These are phyloP conservation scores for Allobates femoralis DNA, from an alignment of 2,797 vertebrate species.

Conservation along the genomic window DNA sequence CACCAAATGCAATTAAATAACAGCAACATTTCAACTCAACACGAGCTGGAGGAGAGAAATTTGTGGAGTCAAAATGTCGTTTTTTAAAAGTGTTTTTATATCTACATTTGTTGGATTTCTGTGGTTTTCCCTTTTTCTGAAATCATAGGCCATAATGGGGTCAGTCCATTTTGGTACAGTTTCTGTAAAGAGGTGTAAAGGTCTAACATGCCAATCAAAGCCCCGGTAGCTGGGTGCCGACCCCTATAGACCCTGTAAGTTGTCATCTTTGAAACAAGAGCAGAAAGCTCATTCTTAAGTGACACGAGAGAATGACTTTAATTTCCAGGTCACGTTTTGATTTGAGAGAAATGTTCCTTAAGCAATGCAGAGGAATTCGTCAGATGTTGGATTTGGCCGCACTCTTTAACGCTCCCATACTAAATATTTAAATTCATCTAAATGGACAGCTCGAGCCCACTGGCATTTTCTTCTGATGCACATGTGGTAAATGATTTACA, in stretches of 20 bases:
- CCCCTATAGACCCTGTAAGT: background rate
- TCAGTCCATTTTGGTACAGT: too few relatives aligned
- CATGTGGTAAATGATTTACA: slow-evolving; percentile 24
- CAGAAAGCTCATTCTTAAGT: background rate
- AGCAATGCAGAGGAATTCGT: background rate
- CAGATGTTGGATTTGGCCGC: background rate
- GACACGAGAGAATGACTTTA: slow-evolving; percentile 6
- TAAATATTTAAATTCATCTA: slow-evolving; percentile 18
- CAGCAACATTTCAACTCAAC: too few relatives aligned
- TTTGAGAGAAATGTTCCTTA: background rate
- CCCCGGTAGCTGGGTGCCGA: background rate
- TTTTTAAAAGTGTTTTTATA: too few relatives aligned
- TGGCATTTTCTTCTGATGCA: slow-evolving; percentile 13
- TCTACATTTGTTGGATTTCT: too few relatives aligned
- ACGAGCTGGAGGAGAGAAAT: too few relatives aligned
- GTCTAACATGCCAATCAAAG: too few relatives aligned
- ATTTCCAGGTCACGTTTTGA: background rate
- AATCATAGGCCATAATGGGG: background rate
- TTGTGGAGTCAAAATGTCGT: too few relatives aligned
- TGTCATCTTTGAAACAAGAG: background rate
- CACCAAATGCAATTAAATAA: too few relatives aligned
- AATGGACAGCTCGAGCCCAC: background rate
- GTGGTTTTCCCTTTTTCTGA: too few relatives aligned
- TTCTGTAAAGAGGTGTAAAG: too few relatives aligned
- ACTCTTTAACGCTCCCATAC: background rate